A percentile compares a stretch with the other conserved stretches of the same genome.
phyloP scores from a whole-genome alignment of 2,797 vertebrate genomes.

The Sebastiscus albofasciatus region DNA sequence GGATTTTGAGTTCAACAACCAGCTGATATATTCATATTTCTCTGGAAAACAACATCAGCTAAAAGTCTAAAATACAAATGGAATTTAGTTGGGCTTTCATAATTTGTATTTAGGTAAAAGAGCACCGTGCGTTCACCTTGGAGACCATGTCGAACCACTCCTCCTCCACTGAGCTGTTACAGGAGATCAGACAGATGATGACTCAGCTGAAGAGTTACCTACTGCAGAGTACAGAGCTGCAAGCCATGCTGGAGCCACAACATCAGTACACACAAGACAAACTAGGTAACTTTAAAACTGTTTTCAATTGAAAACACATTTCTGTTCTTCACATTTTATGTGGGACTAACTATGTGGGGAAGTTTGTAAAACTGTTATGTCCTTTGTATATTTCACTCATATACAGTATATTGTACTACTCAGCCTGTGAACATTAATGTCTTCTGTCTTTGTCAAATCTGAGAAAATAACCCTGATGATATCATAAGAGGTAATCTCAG shows the following conservation, averaged over 20 bases:
- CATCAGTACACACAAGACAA: constrained; percentile 86
- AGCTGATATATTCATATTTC: background rate
- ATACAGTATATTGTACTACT: background rate
- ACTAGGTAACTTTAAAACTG: constrained; percentile 81
- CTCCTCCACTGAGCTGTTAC: constrained; percentile 94
- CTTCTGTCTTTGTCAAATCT: background rate
- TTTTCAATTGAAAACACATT: background rate
- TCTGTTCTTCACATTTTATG: background rate
- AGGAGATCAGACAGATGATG: constrained; percentile 98
- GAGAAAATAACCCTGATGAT: background rate
- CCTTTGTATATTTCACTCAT: background rate
- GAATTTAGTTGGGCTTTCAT: background rate
- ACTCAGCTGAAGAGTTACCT: constrained; percentile 98
- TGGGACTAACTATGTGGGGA: background rate
- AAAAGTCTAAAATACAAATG: background rate
- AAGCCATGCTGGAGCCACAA: constrained; percentile 84
- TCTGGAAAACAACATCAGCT: background rate
- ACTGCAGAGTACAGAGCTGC: constrained; percentile 94
- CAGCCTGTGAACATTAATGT: background rate
- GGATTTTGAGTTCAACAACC: background rate
- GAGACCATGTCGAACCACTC: constrained; percentile 92
- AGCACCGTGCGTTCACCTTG: constrained; percentile 92
- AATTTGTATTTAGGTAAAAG: constrained; percentile 79
- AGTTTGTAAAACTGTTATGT: background rate
- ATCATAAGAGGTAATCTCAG: background rate